Base-by-base conservation (phyloP, 1,140 invertebrate genomes). In the Periplaneta americana region DNA sequence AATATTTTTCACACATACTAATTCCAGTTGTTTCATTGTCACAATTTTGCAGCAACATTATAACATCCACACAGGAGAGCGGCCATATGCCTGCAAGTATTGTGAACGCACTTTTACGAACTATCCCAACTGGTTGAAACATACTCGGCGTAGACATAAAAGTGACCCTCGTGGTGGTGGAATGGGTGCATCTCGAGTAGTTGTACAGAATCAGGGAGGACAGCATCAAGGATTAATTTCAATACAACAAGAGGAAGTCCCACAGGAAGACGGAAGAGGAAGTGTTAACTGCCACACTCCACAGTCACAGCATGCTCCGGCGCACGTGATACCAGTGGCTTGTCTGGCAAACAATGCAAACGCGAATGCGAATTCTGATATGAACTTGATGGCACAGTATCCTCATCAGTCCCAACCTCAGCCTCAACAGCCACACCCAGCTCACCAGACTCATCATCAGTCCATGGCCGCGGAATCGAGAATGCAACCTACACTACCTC, bases 61-160 rank as follows among this genome's bases (percentile, higher is more conserved):
- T 39, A 91, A 92, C 84, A 90, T 90, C 66, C 91, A 92, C 83
- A 91, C 89, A 0, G 87, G 89, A 3, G 89, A 89, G 85, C 85
- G 89, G 11, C 90, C 91, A 0, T 91, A 88, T 81, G 89, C 88
- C 80, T 92, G 91, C 84, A 89, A 89, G 82, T 90, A 90, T 84
- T 92, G 91, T 83, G 87, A 89, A 48, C 88, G 88, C 4, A 88
- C 88, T 77, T 92, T 92, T 84, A 91, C 90, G 10, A 89, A 91
- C 82, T 90, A 90, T 85, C 89, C 90, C 1, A 92, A 91, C 85
- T 91, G 90, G 88, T 84, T 91, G 11, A 92, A 91, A 85, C 91
- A 91, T 83, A 90, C 88, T 0, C 85, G 89, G 37, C 87, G 89
- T 80, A 86, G 89, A 28, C 91, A 92, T 81, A 90, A 91, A 83